Evolutionary conservation across 2,797 vertebrate species (phyloP), one percentile per base, ranked within the genome.

Genomic region (Chaetophractus vellerosus): DNA sequence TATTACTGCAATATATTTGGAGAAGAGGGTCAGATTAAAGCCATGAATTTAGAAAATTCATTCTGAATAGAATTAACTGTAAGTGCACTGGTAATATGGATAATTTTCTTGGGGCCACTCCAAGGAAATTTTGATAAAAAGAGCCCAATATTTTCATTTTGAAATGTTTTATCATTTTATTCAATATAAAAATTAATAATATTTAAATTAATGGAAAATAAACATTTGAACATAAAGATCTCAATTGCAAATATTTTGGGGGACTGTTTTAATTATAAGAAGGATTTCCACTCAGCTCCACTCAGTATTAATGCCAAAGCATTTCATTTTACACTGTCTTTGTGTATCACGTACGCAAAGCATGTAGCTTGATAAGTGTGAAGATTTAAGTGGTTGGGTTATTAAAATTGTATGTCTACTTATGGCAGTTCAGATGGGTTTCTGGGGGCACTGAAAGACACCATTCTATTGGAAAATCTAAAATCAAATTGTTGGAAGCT

Each of bases 331-430:
- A 19, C 2, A 41, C 6, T 31, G 9, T 10, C 5, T 78, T 68
- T 69, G 6, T 59, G 2, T 68, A 52, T 75, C 28, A 66, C 45
- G 12, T 71, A 69, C 3, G 8, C 45, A 74, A 79, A 80, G 4
- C n/a, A 55, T 55, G 55, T 92, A 90, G 61, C 80, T n/a, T 89
- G 41, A 11, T 71, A 84, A 33, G 8, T 31, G 9, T 61, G 61
- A 81, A 31, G 19, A 50, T 85, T 80, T 91, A 23, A 72, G 41
- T 84, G 59, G 75, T 8, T 66, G 9, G 18, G 19, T 86, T 87
- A 76, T 82, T 92, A 75, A 75, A 94, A 72, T 90, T 31, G 4
- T 57, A 55, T 33, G 18, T n/a, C 38, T 90, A 75, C 6, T 75
- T 69, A 31, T 6, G 1, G 55, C 7, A 79, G 8, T 79, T 93